Evolutionary conservation across 2,888 invertebrate genomes (phyloP), one percentile per base, ranked within the genome.

Genomic region (Apomyelois bistriatella): DNA sequence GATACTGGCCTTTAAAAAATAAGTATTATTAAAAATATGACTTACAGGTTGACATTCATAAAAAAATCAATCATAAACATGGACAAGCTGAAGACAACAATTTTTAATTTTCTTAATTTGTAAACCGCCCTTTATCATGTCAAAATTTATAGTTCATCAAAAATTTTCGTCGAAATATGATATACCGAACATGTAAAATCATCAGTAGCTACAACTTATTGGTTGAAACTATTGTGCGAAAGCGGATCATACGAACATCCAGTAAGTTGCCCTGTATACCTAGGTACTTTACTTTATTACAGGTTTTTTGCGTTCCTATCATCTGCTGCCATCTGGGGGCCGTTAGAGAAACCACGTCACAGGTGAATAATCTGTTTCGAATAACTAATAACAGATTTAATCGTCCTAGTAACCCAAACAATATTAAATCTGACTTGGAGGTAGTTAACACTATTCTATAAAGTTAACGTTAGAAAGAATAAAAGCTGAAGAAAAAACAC

Each of bases 141-240:
- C 61, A 61, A 65, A 72, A 68, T 68, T 72, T 70, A 54, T 64
- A 57, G 60, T 62, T 43, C 59, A 58, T 49, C 55, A 58, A 68
- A 70, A 65, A 64, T 64, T 58, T 62, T 55, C 52, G 63, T 56
- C 60, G 67, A 79, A 85, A 81, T 76, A 85, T 86, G 86, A 77
- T 70, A 79, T 68, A 73, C 62, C 70, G 70, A 70, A 59, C 70
- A 78, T 79, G 76, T 64, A 64, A 56, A 49, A 56, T 72, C 52
- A 57, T 72, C 55, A 74, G 70, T 62, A 70, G 74, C 54, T 59
- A 72, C 50, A 61, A 56, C 54, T 74, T 55, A 58, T 52, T 64
- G 38, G 37, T 71, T 60, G 61, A 68, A 57, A 59, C 61, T 56
- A 52, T 68, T 48, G 22, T 59, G 37, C 53, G 32, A 40, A 66